Evolutionary conservation across 1,140 invertebrate species (phyloP).

Genomic region (Drosophila hydei): DNA sequence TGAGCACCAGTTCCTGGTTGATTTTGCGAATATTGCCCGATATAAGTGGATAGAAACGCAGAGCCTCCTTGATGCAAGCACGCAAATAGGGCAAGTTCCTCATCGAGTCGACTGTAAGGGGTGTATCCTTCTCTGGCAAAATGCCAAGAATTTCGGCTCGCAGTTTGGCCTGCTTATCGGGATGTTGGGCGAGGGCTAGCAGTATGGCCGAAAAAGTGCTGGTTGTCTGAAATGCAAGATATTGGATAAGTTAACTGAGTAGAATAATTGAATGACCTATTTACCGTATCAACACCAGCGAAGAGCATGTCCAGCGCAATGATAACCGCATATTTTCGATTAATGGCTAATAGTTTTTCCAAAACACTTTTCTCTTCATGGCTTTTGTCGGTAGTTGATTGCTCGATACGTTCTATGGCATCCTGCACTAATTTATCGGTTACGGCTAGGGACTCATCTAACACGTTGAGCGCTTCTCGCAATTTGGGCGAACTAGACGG

Average conservation of each 20-base stretch:
- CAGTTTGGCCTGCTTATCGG: slow-evolving; percentile 88
- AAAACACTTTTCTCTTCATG: slow-evolving; percentile 84
- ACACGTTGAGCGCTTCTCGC: slow-evolving; percentile 84
- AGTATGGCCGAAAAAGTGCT: slow-evolving; percentile 39
- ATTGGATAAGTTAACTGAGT: neutral
- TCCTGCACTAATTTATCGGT: slow-evolving; percentile 26
- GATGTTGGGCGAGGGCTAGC: slow-evolving; percentile 86
- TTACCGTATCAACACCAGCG: slow-evolving; percentile 90
- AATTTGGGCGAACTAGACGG: slow-evolving; percentile 85
- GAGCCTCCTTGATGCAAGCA: slow-evolving; percentile 87
- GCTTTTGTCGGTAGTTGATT: slow-evolving; percentile 43
- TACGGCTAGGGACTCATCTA: slow-evolving; percentile 20
- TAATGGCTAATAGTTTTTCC: slow-evolving; percentile 86
- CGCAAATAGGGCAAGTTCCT: slow-evolving; percentile 86
- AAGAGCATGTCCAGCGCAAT: slow-evolving; percentile 90
- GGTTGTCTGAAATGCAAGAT: slow-evolving; percentile 38
- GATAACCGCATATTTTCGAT: slow-evolving; percentile 86
- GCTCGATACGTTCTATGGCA: slow-evolving; percentile 66
- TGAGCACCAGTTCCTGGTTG: slow-evolving; percentile 84
- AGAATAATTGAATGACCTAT: neutral
- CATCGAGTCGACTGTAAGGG: slow-evolving; percentile 85
- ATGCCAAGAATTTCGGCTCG: slow-evolving; percentile 87
- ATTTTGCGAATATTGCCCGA: slow-evolving; percentile 84
- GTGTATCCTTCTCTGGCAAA: slow-evolving; percentile 83
- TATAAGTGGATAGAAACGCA: slow-evolving; percentile 85